These are phyloP conservation scores for Xenentodon cancila DNA, from an alignment of 2,797 vertebrate genomes.

Conservation along the genomic window DNA sequence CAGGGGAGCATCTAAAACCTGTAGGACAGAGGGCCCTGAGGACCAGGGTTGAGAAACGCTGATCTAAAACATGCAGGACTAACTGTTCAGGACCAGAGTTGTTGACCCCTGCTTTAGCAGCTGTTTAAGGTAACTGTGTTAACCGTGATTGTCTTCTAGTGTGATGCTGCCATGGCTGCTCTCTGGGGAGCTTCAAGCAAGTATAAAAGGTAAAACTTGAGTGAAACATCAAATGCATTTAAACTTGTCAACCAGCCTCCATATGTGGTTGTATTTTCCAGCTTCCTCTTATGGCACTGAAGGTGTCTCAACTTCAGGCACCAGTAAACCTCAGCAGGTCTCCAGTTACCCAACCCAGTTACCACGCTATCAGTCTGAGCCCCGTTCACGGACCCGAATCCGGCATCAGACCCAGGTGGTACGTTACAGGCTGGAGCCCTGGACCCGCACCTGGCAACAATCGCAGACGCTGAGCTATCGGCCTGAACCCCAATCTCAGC, in stretches of 20 bases:
- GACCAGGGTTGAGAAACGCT: no score
- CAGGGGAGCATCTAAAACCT: no score
- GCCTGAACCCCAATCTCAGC: background rate
- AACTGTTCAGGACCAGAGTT: no score
- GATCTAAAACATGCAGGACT: no score
- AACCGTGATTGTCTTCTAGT: background rate
- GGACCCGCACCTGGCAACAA: rapidly evolving
- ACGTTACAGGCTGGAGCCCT: background rate
- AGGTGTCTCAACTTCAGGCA: background rate
- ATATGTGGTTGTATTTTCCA: rapidly evolving
- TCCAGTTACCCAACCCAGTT: background rate
- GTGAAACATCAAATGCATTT: no score
- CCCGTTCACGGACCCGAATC: background rate
- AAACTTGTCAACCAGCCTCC: no score
- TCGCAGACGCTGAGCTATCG: background rate
- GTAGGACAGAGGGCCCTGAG: no score
- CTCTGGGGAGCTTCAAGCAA: slow-evolving; percentile 17
- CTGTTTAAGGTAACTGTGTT: background rate
- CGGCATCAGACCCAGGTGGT: background rate
- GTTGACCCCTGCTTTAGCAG: no score
- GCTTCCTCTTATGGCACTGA: slow-evolving; percentile 7
- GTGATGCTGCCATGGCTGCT: slow-evolving; percentile 22
- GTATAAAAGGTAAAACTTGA: slow-evolving; percentile 11
- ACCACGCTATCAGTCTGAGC: background rate
- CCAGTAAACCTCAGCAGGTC: slow-evolving; percentile 1